A percentile compares a stretch with the other conserved stretches of the same genome.
These are phyloP conservation scores for Solen grandis DNA, from an alignment of 1,140 invertebrate species.

Conservation along the genomic window DNA sequence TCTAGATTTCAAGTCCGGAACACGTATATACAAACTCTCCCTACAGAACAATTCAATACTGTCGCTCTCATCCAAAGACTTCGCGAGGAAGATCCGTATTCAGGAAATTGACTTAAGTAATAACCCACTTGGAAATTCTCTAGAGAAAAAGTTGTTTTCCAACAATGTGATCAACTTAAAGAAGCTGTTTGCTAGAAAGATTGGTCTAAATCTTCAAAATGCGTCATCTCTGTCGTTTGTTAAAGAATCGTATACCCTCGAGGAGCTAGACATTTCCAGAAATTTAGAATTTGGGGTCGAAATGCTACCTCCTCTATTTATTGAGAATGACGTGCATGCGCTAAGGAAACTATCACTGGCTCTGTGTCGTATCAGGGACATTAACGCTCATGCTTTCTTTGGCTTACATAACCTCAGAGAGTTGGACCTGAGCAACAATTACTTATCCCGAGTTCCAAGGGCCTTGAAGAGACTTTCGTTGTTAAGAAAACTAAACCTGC, in stretches of 20 bases:
- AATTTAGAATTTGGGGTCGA: slow-evolving; percentile 44
- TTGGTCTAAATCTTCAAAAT: slow-evolving; percentile 42
- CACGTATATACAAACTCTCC: slow-evolving; percentile 7
- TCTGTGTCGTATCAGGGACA: slow-evolving; percentile 17
- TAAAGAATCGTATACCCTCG: background rate
- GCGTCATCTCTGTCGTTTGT: slow-evolving; percentile 32
- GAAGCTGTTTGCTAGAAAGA: slow-evolving; percentile 22
- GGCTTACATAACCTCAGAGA: slow-evolving; percentile 31
- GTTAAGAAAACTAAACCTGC: slow-evolving; percentile 26
- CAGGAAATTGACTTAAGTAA: slow-evolving; percentile 18
- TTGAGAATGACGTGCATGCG: slow-evolving; percentile 34
- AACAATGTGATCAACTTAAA: slow-evolving; percentile 2
- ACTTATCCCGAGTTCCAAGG: slow-evolving; percentile 31
- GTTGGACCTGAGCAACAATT: slow-evolving; percentile 47
- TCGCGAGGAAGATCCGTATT: slow-evolving; percentile 4
- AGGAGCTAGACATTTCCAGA: slow-evolving; percentile 43
- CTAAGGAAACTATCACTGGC: slow-evolving; percentile 22
- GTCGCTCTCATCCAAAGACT: background rate
- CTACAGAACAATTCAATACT: slow-evolving; percentile 47
- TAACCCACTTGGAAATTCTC: slow-evolving; percentile 26
- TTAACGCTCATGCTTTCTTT: slow-evolving; percentile 44
- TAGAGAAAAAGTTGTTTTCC: slow-evolving; percentile 7
- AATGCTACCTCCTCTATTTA: slow-evolving; percentile 39
- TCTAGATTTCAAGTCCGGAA: slow-evolving; percentile 25
- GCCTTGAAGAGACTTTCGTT: slow-evolving; percentile 30